A percentile compares a stretch with the other conserved stretches of the same genome.
phyloP scores from a whole-genome alignment of 2,888 invertebrate species.

The Dastarcus helophoroides region DNA sequence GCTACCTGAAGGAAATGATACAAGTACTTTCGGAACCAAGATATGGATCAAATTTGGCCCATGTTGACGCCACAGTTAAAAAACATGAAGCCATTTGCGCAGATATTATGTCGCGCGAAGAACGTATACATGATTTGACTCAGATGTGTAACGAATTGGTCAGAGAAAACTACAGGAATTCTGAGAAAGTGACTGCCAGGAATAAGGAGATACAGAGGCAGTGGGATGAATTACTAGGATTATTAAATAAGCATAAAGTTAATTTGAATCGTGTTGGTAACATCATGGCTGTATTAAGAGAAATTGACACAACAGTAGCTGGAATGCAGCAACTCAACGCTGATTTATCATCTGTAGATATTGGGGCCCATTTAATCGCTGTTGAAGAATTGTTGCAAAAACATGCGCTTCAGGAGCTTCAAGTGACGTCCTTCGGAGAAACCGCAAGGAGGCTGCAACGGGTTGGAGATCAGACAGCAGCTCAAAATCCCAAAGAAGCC shows the following conservation, averaged over 20 bases:
- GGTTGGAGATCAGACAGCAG: slow-evolving; percentile 39
- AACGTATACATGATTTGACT: slow-evolving; percentile 86
- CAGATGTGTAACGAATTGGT: slow-evolving; percentile 89
- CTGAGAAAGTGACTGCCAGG: slow-evolving; percentile 57
- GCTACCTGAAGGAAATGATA: slow-evolving; percentile 96
- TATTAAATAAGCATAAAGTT: slow-evolving; percentile 72
- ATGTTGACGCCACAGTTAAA: slow-evolving; percentile 94
- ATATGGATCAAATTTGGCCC: slow-evolving; percentile 79
- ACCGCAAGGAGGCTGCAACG: slow-evolving; percentile 67
- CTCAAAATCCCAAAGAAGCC: slow-evolving; percentile 43
- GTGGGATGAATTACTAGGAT: slow-evolving; percentile 76
- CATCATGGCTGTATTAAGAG: slow-evolving; percentile 78
- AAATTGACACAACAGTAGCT: slow-evolving; percentile 79
- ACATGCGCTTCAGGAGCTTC: slow-evolving; percentile 84
- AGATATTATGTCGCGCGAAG: slow-evolving; percentile 86
- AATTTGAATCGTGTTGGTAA: slow-evolving; percentile 70
- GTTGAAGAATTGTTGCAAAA: slow-evolving; percentile 92
- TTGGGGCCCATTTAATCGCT: slow-evolving; percentile 86
- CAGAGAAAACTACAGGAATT: slow-evolving; percentile 82
- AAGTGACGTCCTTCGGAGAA: slow-evolving; percentile 81
- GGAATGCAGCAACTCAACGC: slow-evolving; percentile 78
- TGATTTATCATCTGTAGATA: slow-evolving; percentile 65
- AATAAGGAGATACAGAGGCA: slow-evolving; percentile 63
- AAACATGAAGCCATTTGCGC: slow-evolving; percentile 98
- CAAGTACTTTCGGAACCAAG: slow-evolving; percentile 86